These are phyloP conservation scores for Poeciliopsis turrubarensis DNA, from an alignment of 2,113 vertebrate genomes.

Conservation along the genomic window DNA sequence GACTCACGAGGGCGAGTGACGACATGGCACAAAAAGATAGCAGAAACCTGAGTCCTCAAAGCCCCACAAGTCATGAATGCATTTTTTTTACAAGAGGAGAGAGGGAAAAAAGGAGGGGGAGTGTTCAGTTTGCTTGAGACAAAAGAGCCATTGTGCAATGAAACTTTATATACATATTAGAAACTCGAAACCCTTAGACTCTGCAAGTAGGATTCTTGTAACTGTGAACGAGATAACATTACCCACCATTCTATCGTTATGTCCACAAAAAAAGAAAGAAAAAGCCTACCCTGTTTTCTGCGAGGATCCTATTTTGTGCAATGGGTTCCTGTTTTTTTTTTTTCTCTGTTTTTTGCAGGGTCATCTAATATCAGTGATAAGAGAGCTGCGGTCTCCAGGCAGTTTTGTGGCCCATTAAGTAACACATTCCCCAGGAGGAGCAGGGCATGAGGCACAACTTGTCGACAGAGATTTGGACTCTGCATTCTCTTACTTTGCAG, in stretches of 20 bases:
- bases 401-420: conserved; percentile 76
- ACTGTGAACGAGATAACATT: conserved; percentile 87
- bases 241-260: conserved; percentile 79
- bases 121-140: conserved; percentile 82
- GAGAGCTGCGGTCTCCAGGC: conserved; percentile 70
- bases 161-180: conserved; percentile 90
- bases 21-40: conserved; percentile 85
- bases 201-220: conserved; percentile 83
- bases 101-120: conserved; percentile 76
- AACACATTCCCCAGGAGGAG: conserved; percentile 76
- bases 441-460: conserved; percentile 60
- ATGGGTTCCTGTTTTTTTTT: conserved; percentile 72
- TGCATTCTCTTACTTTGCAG: conserved; percentile 67
- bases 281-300: conserved; percentile 72
- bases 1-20: conserved; percentile 80
- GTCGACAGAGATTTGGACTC: conserved; percentile 75
- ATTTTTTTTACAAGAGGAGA: conserved; percentile 82
- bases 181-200: conserved; percentile 82
- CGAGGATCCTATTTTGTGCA: conserved; percentile 73
- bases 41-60: conserved; percentile 83
- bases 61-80: conserved; percentile 83
- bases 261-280: conserved; percentile 71
- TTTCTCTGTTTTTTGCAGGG: conserved; percentile 64
- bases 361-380: conserved; percentile 80
- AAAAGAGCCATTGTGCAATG: conserved; percentile 85